Base-by-base conservation (phyloP, 2,888 invertebrate genomes). In the Griposia aprilina region DNA sequence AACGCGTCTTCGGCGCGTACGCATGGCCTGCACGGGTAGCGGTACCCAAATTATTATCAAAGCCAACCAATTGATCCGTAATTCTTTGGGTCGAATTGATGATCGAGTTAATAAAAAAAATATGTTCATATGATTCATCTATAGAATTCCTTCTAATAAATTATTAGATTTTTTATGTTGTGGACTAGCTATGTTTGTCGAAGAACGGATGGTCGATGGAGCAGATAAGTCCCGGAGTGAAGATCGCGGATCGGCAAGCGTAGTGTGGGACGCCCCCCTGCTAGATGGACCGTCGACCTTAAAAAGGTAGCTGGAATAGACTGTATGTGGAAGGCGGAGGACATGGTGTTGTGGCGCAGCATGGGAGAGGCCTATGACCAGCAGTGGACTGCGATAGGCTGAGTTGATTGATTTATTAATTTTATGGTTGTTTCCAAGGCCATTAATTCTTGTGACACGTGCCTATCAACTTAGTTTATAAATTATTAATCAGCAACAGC, bases 1-100 rank as follows among this genome's bases (percentile, higher is more conserved):
- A 72, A 70, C 65, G 69, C 23, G 63, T 30, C 55, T 59, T 73
- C 69, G 50, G 57, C 66, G 62, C 52, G 23, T 50, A 45, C 57
- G 52, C 65, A 55, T 60, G 15, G 23, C 20, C 8, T 1, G 11
- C 30, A 52, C 50, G 60, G 13, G n/a, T 30, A 45, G 26, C 62
- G 36, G 78, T n/a, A 52, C 69, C 86, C 66, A 48, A 83, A 77
- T 86, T 73, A 82, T 76, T 70, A 30, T n/a, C 17, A 52, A 48
- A 70, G 41, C n/a, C 26, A 30, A 48, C 52, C 72, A 78, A 55
- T 86, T 83, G 78, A 86, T 78, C 83, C 17, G 15, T 23, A 62
- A 72, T 52, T 66, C 57, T 70, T n/a, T 69, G 50, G 69, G 69
- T 73, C 84, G 7, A 26, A 55, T 55, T 65, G 62, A 67, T 71